Percentiles rank a stretch among this genome's conserved stretches.
Conservation (phyloP, 2,797 vertebrate species). For the Ammospiza maritima region DNA sequence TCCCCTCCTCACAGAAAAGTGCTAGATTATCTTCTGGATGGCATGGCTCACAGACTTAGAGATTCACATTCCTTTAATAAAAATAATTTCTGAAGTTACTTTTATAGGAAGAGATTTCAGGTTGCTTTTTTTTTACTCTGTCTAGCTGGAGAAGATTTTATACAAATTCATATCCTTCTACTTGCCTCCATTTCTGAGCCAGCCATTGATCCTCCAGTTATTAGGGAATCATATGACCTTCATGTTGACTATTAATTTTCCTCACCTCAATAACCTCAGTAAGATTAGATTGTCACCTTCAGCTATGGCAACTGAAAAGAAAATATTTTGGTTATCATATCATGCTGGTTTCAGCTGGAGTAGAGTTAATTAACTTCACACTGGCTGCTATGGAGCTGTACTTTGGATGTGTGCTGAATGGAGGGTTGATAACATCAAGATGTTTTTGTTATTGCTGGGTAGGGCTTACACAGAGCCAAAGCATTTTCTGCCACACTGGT, state of each 20-base stretch:
- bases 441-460: not conserved
- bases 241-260: not conserved
- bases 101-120: not conserved
- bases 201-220: not conserved
- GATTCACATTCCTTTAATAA: not conserved
- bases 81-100: not conserved
- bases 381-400: not conserved
- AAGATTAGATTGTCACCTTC: not conserved
- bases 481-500: not conserved
- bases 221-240: not conserved
- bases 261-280: not conserved
- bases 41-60: not conserved
- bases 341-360: not conserved
- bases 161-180: not conserved
- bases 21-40: not conserved
- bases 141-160: not conserved
- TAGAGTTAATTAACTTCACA: not conserved
- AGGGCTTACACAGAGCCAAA: not conserved
- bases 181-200: not conserved
- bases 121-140: not conserved
- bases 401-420: not conserved
- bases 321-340: not conserved
- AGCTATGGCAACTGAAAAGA: not conserved
- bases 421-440: not conserved
- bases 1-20: not conserved